Evolutionary conservation across 2,113 vertebrate species (phyloP), one percentile per base, ranked within the genome.

Genomic region (Kryptolebias marmoratus): DNA sequence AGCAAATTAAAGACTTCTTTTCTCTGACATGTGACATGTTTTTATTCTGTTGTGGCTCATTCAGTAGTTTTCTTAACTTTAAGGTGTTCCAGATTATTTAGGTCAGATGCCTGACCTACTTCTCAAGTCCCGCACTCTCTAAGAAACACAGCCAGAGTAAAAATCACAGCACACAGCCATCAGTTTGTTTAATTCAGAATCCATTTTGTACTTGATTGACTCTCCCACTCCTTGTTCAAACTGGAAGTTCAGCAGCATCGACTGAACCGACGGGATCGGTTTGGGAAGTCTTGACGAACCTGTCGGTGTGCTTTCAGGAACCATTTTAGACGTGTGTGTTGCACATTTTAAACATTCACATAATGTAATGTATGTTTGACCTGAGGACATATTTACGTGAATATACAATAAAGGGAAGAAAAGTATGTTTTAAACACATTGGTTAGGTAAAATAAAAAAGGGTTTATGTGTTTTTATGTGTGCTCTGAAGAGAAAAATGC

Each of bases 171-270:
- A 13, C 3, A 56, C 36, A 28, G 3, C 27, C 42, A 28, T 14
- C 45, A 31, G 27, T 44, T 44, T 44, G 39, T 60, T 60, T 60
- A 10, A 15, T 1, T 60, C 36, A 12, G 2, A 36, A 15, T 22
- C 18, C 11, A n/a, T 42, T 36, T n/a, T 42, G 22, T 18, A 44
- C 42, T n/a, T 28, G 61, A 63, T 4, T 30, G n/a, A 28, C 39
- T 47, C 61, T 32, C 47, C 47, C 47, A n/a, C 49, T n/a, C 10
- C 49, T 22, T 22, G 57, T 11, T 9, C 54, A 2, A 75, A 75
- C 71, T 13, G 64, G 83, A 87, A 75, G 49, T 49, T 83, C 80
- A 64, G 69, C 67, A 81, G 70, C 36, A 32, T 16, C 49, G 62
- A 60, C 60, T 31, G 2, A 12, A 76, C 62, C 11, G 42, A 49